Evolutionary conservation across 2,888 invertebrate species (phyloP), one percentile per base, ranked within the genome.

Genomic region (Nebria salina): DNA sequence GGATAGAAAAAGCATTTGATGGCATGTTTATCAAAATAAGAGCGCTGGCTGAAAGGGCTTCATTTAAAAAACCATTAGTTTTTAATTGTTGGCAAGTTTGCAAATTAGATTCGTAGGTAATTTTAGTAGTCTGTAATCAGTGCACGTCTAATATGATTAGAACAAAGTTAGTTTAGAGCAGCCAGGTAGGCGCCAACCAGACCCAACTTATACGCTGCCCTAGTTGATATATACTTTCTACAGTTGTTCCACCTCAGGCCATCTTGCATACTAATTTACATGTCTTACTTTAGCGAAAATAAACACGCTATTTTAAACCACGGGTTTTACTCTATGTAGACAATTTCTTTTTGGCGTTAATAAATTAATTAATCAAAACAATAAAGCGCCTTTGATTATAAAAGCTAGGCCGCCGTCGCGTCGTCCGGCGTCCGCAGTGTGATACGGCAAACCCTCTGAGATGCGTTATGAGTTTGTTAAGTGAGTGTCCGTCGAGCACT

Each of bases 111-210:
- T 68, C 6, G 15, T 5, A 66, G 25, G 42, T 79, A 79, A 79
- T 80, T 80, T 75, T 75, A 75, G 75, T 75, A 75, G 75, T 80
- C 70, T 75, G 80, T 80, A 80, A 80, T 80, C 80, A 80, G 80
- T 72, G 80, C 75, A 75, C 70, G 80, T 73, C 80, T 80, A 80
- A 80, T 80, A 65, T 75, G 75, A 80, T 80, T 80, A 80, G 65
- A 54, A 70, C 75, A 80, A 80, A 80, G 75, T 80, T 75, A 80
- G 80, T 80, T 80, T 80, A 70, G 34, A 54, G 54, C 54, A 13
- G 11, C 11, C 54, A 54, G 54, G 54, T 54, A 54, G 54, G 54
- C 8, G 54, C 11, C 54, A 13, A 7, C 54, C 34, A 34, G 34
- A 5, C 34, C 5, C 34, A 34, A 34, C 34, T 34, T 34, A 34